phyloP scores from a whole-genome alignment of 2,888 invertebrate genomes.

The Drosophila kuntzei region DNA sequence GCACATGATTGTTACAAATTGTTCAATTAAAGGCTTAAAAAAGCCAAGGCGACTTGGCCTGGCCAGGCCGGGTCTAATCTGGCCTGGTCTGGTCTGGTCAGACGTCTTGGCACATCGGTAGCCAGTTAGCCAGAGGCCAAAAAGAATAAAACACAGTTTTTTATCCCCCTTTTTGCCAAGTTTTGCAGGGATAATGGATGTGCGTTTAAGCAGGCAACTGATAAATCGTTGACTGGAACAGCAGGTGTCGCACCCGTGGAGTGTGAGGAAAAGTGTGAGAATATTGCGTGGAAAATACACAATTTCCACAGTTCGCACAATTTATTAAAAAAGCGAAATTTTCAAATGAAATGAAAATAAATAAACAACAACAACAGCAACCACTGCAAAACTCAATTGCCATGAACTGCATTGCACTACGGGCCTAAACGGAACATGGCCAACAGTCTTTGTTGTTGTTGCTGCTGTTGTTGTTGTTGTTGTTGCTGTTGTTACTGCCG shows the following conservation, averaged over 20 bases:
- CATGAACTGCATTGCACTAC: constrained; percentile 66
- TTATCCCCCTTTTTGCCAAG: constrained; percentile 13
- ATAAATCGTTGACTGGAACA: constrained; percentile 71
- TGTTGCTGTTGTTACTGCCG: constrained; percentile 20
- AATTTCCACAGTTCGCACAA: constrained; percentile 64
- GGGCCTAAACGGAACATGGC: constrained; percentile 59
- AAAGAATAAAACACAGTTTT: constrained; percentile 8
- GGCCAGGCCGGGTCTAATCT: constrained; percentile 2
- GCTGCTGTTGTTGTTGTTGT: constrained; percentile 25
- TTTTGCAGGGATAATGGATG: constrained; percentile 69
- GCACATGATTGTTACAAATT: constrained; percentile 81
- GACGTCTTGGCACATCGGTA: constrained; percentile 32
- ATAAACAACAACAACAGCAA: constrained; percentile 44
- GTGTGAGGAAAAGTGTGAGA: constrained; percentile 65
- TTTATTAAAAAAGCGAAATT: constrained; percentile 69
- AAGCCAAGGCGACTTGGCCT: constrained; percentile 27
- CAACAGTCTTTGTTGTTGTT: constrained; percentile 34
- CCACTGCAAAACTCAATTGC: constrained; percentile 62
- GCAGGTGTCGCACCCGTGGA: constrained; percentile 68
- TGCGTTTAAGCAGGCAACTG: constrained; percentile 76
- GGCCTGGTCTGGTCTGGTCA: constrained; percentile 9
- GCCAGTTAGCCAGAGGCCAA: constrained; percentile 53
- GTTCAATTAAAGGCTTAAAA: constrained; percentile 79
- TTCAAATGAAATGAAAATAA: constrained; percentile 59
- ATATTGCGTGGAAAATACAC: constrained; percentile 48